phyloP scores from a whole-genome alignment of 2,113 vertebrate species.

The Brachypodius melanocephalos region DNA sequence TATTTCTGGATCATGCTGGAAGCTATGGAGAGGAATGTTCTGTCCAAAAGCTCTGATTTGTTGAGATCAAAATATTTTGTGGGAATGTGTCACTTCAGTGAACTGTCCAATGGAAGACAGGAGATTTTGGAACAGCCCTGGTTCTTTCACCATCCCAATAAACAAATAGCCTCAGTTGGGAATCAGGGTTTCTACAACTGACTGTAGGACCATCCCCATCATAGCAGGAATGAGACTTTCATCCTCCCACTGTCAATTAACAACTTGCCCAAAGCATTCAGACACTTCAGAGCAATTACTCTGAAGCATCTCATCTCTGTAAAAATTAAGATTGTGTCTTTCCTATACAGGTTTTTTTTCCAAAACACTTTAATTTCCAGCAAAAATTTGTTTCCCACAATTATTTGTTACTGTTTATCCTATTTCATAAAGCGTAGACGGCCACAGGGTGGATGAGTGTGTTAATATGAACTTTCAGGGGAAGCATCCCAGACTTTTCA shows the following conservation, averaged over 20 bases:
- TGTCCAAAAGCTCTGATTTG: constrained; percentile 22
- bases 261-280: neutral
- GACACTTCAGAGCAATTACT: neutral
- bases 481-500: neutral
- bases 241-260: neutral
- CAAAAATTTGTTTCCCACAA: neutral
- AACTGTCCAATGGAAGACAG: neutral
- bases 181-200: neutral
- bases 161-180: neutral
- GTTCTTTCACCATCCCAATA: neutral
- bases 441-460: neutral
- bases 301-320: neutral
- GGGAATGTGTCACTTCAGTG: constrained; percentile 1
- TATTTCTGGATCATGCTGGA: constrained; percentile 30
- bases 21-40: constrained; percentile 7
- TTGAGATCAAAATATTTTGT: constrained; percentile 7
- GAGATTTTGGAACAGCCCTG: neutral
- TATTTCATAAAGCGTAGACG: neutral
- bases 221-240: neutral
- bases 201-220: neutral
- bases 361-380: neutral
- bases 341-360: neutral
- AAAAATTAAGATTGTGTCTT: neutral
- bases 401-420: neutral
- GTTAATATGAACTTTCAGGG: neutral